These are phyloP conservation scores for Hemiscyllium ocellatum DNA, from an alignment of 2,113 vertebrate species.

Conservation along the genomic window DNA sequence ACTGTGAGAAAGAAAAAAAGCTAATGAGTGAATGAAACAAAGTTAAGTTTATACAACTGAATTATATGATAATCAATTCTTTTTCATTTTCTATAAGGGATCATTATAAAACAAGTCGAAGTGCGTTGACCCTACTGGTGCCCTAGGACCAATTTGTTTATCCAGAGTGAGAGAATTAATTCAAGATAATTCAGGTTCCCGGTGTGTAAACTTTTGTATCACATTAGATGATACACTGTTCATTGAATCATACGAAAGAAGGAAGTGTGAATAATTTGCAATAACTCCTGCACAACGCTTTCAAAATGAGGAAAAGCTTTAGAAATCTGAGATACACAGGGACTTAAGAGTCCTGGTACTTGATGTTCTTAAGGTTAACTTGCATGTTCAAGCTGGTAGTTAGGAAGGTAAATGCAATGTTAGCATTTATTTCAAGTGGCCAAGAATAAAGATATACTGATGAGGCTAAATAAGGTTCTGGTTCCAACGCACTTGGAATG, in stretches of 20 bases:
- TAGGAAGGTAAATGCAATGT: too few relatives aligned
- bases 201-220: neutral
- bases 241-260: neutral
- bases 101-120: neutral
- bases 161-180: neutral
- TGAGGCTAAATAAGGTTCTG: too few relatives aligned
- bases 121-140: neutral
- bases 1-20: constrained; percentile 56
- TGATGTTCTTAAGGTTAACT: too few relatives aligned
- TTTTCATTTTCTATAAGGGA: neutral
- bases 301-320: too few relatives aligned
- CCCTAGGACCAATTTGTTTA: neutral
- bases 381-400: too few relatives aligned
- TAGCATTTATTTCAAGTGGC: too few relatives aligned
- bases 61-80: neutral
- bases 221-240: neutral
- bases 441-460: too few relatives aligned
- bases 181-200: neutral
- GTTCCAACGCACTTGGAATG: too few relatives aligned
- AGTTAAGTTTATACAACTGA: too few relatives aligned
- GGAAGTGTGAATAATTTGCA: neutral
- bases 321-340: too few relatives aligned
- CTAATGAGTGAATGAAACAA: neutral
- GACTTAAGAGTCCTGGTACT: too few relatives aligned
- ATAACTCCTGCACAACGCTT: neutral